Evolutionary conservation across 2,113 vertebrate genomes (phyloP).

Genomic region (Peromyscus maniculatus): DNA sequence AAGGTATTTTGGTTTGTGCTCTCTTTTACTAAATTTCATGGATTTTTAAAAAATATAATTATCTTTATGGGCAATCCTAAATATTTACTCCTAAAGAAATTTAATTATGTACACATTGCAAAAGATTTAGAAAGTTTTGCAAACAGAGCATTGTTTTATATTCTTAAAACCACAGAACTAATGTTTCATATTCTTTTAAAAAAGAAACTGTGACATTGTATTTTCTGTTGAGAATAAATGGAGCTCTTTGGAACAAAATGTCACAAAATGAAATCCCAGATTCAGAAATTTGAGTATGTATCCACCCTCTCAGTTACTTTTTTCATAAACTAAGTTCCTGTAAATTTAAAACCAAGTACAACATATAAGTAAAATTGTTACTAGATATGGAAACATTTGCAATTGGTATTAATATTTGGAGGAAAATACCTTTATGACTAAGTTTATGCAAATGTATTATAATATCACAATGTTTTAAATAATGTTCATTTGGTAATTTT

Average conservation of each 20-base stretch:
- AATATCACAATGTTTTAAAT: slow-evolving; percentile 19
- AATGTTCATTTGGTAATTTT: not conserved
- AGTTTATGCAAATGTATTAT: not conserved
- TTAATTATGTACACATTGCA: slow-evolving; percentile 68
- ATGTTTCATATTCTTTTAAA: slow-evolving; percentile 70
- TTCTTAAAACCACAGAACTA: slow-evolving; percentile 73
- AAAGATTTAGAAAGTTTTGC: slow-evolving; percentile 72
- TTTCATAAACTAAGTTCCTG: not conserved
- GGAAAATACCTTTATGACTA: slow-evolving; percentile 21
- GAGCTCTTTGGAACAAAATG: slow-evolving; percentile 84
- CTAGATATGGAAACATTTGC: not conserved
- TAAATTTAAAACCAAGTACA: slow-evolving; percentile 6
- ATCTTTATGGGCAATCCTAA: slow-evolving; percentile 64
- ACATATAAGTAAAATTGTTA: slow-evolving; percentile 4
- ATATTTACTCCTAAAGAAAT: slow-evolving; percentile 57
- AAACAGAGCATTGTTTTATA: slow-evolving; percentile 74
- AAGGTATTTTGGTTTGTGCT: not conserved
- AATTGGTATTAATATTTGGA: slow-evolving; percentile 4
- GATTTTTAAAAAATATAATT: slow-evolving; percentile 58
- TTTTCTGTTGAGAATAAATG: slow-evolving; percentile 78
- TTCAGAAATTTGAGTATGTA: slow-evolving; percentile 78
- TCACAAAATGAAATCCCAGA: slow-evolving; percentile 83
- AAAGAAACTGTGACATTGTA: slow-evolving; percentile 65
- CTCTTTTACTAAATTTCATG: slow-evolving; percentile 64
- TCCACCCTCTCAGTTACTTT: slow-evolving; percentile 69